Base-by-base conservation (phyloP, 2,113 vertebrate species). In the Elephantulus edwardii region DNA sequence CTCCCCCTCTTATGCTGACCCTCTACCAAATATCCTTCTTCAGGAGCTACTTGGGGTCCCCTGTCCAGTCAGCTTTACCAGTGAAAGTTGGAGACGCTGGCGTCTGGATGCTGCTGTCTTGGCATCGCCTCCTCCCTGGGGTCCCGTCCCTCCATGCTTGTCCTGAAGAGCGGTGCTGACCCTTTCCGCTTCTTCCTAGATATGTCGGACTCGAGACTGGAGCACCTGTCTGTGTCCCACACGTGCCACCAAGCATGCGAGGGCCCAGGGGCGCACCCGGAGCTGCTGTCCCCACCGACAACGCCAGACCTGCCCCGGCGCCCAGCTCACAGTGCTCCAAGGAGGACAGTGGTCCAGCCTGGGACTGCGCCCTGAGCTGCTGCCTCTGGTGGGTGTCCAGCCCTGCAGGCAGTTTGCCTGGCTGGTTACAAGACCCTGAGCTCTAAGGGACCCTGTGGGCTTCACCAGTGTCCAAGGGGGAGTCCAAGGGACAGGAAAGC, bases 361-460 rank as follows among this genome's bases (percentile, higher is more conserved):
- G 30, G 72, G 11, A 42, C n/a, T 42, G 4, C 0, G 0, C 30
- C 58, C 87, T 91, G 86, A 94, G 74, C 93, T 38, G 42, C 83
- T 56, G 76, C 30, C 66, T 72, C 86, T 93, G 71, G 96, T 96
- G 88, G 95, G 95, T 92, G 66, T 46, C 28, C 30, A 7, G 82
- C 26, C 64, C 64, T 33, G 40, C 1, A 1, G 13, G 26, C 42
- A 28, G 26, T 6, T 10, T 62, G 28, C 30, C 48, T 50, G 33
- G 71, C 40, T 4, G 2, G 56, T 20, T 26, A 77, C 0, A 0
- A 9, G n/a, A 42, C 16, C 11, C 10, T 8, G 75, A 88, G 52
- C 71, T 46, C 35, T 8, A 54, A 84, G 46, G 40, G 1, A 6
- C n/a, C n/a, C 78, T 0, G 30, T 35, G 28, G 68, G 44, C 9